A percentile compares a stretch with the other conserved stretches of the same genome.
phyloP scores from a whole-genome alignment of 2,888 invertebrate species.

The Eupithecia dodoneata region DNA sequence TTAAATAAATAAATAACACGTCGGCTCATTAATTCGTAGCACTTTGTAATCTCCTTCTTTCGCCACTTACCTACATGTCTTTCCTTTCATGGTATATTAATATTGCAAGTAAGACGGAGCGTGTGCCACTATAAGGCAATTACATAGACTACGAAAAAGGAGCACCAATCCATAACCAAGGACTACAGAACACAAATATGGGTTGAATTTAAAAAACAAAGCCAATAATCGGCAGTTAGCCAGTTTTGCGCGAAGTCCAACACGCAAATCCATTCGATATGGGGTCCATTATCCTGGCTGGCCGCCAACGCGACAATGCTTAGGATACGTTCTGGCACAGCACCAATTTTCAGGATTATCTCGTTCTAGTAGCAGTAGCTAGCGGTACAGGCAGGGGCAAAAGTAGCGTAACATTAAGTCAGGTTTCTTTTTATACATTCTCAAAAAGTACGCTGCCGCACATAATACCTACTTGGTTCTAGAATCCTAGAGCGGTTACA shows the following conservation, averaged over 20 bases:
- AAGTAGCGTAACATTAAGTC: neutral
- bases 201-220: conserved; percentile 33
- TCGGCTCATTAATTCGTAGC: too few species aligned
- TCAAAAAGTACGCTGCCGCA: neutral
- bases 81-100: too few species aligned
- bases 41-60: too few species aligned
- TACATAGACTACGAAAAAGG: neutral
- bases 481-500: neutral
- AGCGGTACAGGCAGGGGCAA: conserved; percentile 13
- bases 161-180: neutral
- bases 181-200: neutral
- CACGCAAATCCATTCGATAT: conserved; percentile 61
- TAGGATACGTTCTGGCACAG: conserved; percentile 69
- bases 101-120: too few species aligned
- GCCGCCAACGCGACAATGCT: conserved; percentile 64
- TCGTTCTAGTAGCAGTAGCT: conserved; percentile 51
- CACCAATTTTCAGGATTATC: conserved; percentile 69
- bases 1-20: too few species aligned
- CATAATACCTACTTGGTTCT: neutral
- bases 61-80: too few species aligned
- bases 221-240: conserved; percentile 52
- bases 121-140: too few species aligned
- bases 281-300: conserved; percentile 68
- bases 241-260: conserved; percentile 52
- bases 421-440: neutral